Evolutionary conservation across 1,140 invertebrate species (phyloP).

Genomic region (Ceratoteleas bidentatus): DNA sequence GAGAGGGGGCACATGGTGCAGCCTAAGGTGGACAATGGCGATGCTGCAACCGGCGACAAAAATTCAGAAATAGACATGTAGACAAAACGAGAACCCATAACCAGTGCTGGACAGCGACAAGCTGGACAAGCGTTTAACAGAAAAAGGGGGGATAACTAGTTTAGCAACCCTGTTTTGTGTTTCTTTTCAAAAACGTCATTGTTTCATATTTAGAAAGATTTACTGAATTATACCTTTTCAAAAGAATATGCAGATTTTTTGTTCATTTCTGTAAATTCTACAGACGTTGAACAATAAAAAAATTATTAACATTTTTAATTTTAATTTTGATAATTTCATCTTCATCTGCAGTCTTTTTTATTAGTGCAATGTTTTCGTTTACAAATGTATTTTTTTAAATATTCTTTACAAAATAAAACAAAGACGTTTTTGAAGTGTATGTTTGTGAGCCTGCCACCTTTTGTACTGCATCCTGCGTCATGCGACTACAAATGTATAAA

Average conservation of each 20-base stretch:
- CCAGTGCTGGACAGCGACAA: conserved; percentile 78
- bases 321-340: not conserved
- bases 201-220: conserved; percentile 58
- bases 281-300: too few relatives aligned
- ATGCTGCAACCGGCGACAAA: conserved; percentile 72
- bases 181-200: conserved; percentile 47
- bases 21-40: conserved; percentile 24
- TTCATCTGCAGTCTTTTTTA: too few relatives aligned
- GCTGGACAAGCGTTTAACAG: conserved; percentile 74
- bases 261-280: too few relatives aligned
- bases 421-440: not conserved
- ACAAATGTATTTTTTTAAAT: too few relatives aligned
- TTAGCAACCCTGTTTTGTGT: conserved; percentile 67
- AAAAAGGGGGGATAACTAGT: conserved; percentile 62
- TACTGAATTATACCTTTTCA: too few relatives aligned
- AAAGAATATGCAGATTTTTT: too few relatives aligned
- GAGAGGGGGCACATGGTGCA: too few relatives aligned
- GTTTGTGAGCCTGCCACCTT: conserved; percentile 68
- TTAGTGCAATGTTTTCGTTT: too few relatives aligned
- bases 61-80: conserved; percentile 77
- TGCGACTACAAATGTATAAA: conserved; percentile 71
- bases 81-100: conserved; percentile 74
- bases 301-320: too few relatives aligned
- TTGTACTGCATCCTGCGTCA: conserved; percentile 73
- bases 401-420: not conserved